phyloP scores from a whole-genome alignment of 2,797 vertebrate species.

The Acipenser ruthenus region DNA sequence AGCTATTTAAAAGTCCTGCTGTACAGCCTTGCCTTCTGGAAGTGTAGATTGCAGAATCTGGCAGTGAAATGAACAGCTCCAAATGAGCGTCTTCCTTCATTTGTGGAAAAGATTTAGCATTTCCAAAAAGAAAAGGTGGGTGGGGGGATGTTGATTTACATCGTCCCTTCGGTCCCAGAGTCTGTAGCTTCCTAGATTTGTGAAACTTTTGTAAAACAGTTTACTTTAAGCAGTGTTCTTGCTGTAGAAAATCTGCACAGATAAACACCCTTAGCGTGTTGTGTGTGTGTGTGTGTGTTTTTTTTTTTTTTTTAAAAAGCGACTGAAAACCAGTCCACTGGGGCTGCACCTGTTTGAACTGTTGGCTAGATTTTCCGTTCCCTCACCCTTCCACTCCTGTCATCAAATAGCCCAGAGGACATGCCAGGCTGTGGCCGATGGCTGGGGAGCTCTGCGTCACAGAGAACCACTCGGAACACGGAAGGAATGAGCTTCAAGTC shows the following conservation, averaged over 20 bases:
- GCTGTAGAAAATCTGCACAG: too few relatives aligned
- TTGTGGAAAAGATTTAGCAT: constrained; percentile 43
- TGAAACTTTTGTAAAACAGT: too few relatives aligned
- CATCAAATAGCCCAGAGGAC: too few relatives aligned
- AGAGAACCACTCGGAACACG: too few relatives aligned
- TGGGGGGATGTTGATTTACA: too few relatives aligned
- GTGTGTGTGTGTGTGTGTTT: constrained; percentile 9
- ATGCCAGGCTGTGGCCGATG: too few relatives aligned
- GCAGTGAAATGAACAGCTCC: background rate
- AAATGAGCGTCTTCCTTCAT: constrained; percentile 38
- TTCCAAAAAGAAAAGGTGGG: constrained; percentile 8
- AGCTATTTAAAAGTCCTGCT: background rate
- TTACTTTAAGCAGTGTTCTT: too few relatives aligned
- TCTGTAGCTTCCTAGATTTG: too few relatives aligned
- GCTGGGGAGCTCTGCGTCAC: too few relatives aligned
- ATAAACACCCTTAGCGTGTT: background rate
- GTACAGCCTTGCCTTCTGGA: background rate
- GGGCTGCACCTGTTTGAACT: constrained; percentile 74
- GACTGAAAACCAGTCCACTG: constrained; percentile 70
- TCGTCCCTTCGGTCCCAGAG: too few relatives aligned
- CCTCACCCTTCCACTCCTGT: background rate
- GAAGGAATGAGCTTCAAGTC: too few relatives aligned
- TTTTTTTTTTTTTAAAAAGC: constrained; percentile 50
- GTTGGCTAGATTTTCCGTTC: constrained; percentile 55
- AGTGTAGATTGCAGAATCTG: background rate